Evolutionary conservation across 2,888 invertebrate genomes (phyloP).

Genomic region (Chalcosyrphus nemorum): DNA sequence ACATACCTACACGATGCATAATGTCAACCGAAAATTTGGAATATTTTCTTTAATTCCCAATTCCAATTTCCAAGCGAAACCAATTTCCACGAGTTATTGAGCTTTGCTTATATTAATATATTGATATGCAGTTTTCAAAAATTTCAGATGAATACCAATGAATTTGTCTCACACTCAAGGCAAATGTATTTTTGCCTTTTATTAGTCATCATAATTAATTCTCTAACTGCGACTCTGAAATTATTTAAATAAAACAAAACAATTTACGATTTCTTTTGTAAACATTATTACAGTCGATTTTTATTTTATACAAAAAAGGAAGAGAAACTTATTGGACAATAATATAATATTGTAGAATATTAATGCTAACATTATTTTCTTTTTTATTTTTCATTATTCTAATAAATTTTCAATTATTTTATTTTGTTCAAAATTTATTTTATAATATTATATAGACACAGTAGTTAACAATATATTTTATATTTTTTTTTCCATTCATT

Average conservation of each 20-base stretch:
- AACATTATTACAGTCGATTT: conserved; percentile 68
- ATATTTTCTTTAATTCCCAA: no score
- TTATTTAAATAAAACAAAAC: conserved; percentile 8
- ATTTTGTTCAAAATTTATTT: conserved; percentile 26
- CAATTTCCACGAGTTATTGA: no score
- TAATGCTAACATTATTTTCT: conserved; percentile 54
- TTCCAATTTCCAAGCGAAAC: no score
- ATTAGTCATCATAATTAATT: no score
- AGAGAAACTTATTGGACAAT: conserved; percentile 68
- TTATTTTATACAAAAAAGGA: conserved; percentile 73
- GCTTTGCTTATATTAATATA: no score
- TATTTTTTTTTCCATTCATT: conserved; percentile 1
- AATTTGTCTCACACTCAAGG: no score
- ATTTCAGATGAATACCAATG: no score
- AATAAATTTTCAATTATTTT: conserved; percentile 43
- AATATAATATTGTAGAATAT: conserved; percentile 61
- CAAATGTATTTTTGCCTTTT: no score
- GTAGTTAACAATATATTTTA: conserved; percentile 48
- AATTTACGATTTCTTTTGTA: conserved; percentile 42
- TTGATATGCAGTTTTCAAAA: no score
- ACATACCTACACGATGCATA: no score
- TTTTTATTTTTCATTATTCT: conserved; percentile 37
- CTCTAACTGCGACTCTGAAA: no score
- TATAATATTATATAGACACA: conserved; percentile 39
- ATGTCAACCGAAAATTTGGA: no score